Conservation (phyloP, 2,888 invertebrate species). For the Hemithea aestivaria region DNA sequence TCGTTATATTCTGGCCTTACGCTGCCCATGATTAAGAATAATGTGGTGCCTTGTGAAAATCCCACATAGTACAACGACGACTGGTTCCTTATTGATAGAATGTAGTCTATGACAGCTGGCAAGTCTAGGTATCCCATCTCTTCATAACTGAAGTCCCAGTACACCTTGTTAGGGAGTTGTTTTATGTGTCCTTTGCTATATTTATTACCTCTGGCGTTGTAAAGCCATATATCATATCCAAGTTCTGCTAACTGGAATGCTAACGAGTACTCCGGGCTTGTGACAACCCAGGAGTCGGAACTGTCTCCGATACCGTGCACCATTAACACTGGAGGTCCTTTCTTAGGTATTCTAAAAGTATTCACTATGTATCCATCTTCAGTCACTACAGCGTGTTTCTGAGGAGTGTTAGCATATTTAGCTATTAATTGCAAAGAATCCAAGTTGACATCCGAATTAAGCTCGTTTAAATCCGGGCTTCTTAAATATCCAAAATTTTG, state of each 20-base stretch:
- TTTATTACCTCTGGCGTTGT: constrained; percentile 63
- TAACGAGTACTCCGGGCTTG: constrained; percentile 53
- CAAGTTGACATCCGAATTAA: constrained; percentile 46
- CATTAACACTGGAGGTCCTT: constrained; percentile 57
- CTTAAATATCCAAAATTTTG: constrained; percentile 24
- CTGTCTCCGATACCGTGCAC: constrained; percentile 65
- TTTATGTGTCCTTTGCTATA: constrained; percentile 54
- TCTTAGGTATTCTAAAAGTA: constrained; percentile 49
- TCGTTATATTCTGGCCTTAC: constrained; percentile 55
- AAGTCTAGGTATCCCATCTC: constrained; percentile 65
- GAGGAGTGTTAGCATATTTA: constrained; percentile 47
- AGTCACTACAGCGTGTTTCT: constrained; percentile 51
- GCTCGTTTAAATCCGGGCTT: constrained; percentile 29
- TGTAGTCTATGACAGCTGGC: constrained; percentile 58
- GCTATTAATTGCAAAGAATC: constrained; percentile 54
- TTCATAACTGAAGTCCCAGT: constrained; percentile 66
- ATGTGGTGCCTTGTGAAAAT: constrained; percentile 66
- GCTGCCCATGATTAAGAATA: constrained; percentile 61
- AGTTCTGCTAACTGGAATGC: constrained; percentile 53
- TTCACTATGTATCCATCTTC: constrained; percentile 59
- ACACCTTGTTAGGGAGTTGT: constrained; percentile 41
- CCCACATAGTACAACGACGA: constrained; percentile 57
- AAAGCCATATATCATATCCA: constrained; percentile 64
- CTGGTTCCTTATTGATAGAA: constrained; percentile 41
- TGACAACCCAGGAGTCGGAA: constrained; percentile 63